A percentile compares a stretch with the other conserved stretches of the same genome.
Conservation (phyloP, 2,797 vertebrate genomes). For the Cossypha dichroa region DNA sequence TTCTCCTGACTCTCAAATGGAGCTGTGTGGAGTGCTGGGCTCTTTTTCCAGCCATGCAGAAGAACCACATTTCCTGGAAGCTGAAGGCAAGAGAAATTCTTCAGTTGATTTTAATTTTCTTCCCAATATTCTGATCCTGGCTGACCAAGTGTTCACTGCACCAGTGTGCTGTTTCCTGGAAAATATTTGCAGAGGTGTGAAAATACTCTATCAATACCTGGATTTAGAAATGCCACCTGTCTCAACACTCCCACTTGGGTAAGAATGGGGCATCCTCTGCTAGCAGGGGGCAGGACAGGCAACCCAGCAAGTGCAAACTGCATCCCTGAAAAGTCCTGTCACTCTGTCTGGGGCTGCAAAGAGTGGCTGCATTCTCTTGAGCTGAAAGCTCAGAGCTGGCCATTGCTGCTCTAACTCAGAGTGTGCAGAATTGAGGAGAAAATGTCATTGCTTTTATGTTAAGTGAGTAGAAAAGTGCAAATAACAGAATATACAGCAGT, state of each 20-base stretch:
- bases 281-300: not conserved
- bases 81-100: not conserved
- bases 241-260: too few species aligned
- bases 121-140: not conserved
- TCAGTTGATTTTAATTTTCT: not conserved
- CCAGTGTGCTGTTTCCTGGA: not conserved
- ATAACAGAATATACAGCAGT: not conserved
- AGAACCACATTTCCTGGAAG: not conserved
- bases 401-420: not conserved
- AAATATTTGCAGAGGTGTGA: not conserved
- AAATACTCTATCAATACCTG: not conserved
- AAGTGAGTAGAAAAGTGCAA: not conserved
- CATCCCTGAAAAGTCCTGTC: not conserved
- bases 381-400: not conserved
- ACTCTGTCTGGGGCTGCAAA: not conserved
- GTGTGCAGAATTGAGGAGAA: not conserved
- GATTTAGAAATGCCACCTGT: not conserved
- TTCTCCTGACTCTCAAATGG: not conserved
- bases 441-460: not conserved
- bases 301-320: not conserved
- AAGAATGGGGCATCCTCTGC: rapidly evolving
- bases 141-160: not conserved
- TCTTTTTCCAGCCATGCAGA: not conserved
- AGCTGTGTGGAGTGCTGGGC: not conserved
- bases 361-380: not conserved